Conservation (phyloP, 2,797 vertebrate species). For the Poeciliopsis paucimaculata region DNA sequence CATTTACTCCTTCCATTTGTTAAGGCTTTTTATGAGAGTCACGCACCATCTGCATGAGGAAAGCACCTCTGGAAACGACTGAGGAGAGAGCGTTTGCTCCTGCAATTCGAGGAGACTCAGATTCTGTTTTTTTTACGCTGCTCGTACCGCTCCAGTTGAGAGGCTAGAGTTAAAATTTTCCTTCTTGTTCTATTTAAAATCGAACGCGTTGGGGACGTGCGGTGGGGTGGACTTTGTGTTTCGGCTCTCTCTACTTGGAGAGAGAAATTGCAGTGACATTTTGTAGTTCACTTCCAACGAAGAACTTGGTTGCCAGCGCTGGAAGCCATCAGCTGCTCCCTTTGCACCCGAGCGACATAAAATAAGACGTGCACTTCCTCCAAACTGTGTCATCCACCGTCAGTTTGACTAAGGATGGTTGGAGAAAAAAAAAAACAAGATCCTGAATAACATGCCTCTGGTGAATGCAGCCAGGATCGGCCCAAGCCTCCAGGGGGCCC, state of each 20-base stretch:
- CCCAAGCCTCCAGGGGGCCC: no score
- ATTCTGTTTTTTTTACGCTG: slow-evolving; percentile 8
- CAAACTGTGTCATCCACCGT: slow-evolving; percentile 20
- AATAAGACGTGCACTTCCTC: slow-evolving; percentile 7
- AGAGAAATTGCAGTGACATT: slow-evolving; percentile 2
- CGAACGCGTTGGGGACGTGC: background rate
- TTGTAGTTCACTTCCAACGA: slow-evolving; percentile 1
- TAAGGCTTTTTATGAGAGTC: slow-evolving; percentile 66
- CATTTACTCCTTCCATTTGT: slow-evolving; percentile 73
- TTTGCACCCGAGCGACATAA: slow-evolving; percentile 14
- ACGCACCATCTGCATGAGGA: slow-evolving; percentile 67
- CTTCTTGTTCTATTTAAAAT: slow-evolving; percentile 11
- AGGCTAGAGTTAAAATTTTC: slow-evolving; percentile 3
- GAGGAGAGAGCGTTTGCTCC: slow-evolving; percentile 30
- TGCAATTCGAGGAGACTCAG: slow-evolving; percentile 36
- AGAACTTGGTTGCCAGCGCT: slow-evolving; percentile 38
- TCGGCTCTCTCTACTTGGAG: background rate
- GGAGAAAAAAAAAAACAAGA: slow-evolving; percentile 4
- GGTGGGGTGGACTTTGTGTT: background rate
- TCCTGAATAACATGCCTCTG: slow-evolving; percentile 10
- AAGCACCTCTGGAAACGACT: slow-evolving; percentile 47
- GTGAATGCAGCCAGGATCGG: background rate
- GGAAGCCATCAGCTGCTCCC: slow-evolving; percentile 43
- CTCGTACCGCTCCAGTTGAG: slow-evolving; percentile 28
- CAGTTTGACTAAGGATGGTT: slow-evolving; percentile 14